Base-by-base conservation (phyloP, 2,797 vertebrate species). In the Glyptemys insculpta region DNA sequence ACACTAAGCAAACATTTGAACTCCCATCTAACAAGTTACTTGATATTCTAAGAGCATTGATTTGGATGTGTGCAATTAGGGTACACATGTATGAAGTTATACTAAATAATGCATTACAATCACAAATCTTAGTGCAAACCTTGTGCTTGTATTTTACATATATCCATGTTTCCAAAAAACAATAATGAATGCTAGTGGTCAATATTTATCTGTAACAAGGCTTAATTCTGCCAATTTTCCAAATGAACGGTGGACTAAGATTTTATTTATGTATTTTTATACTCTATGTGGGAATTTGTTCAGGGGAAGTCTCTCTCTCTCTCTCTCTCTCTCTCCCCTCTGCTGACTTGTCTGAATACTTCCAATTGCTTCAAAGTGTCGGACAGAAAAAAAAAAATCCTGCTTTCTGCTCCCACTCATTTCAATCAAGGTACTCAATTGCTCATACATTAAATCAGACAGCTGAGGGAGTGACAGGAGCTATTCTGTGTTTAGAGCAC, bases 1-100 rank as follows among this genome's bases (percentile, higher is more conserved):
- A 98, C 98, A 98, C 96, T 98, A 98, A 97, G 98, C 98, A 98
- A 98, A 98, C 98, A 97, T 98, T 97, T 97, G 96, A 98, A 98
- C 95, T 96, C 98, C 97, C 87, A 92, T 97, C 96, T 98, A 98
- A 98, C 97, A 98, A 98, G 98, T 98, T 97, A 97, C 90, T 87
- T 90, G 54, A 90, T 94, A 94, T 91, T 97, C 94, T 94, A 96
- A 93, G 93, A 95, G 95, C 78, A 95, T 81, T 92, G 96, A 98
- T 95, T 97, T 81, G 81, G 92, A 96, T 97, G 95, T 98, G 96
- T 98, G 98, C 97, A 97, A 95, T 95, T 96, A 95, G 88, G 97
- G 96, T 94, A 97, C 96, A 97, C 86, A 92, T 6, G 16, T 94
- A 98, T 95, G 98, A 98, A 98, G 96, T 98, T 97, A 98, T 95